Percentiles rank a stretch among this genome's conserved stretches.
phyloP scores from a whole-genome alignment of 2,113 vertebrate genomes.

The Pseudolaguvia tuberculata region DNA sequence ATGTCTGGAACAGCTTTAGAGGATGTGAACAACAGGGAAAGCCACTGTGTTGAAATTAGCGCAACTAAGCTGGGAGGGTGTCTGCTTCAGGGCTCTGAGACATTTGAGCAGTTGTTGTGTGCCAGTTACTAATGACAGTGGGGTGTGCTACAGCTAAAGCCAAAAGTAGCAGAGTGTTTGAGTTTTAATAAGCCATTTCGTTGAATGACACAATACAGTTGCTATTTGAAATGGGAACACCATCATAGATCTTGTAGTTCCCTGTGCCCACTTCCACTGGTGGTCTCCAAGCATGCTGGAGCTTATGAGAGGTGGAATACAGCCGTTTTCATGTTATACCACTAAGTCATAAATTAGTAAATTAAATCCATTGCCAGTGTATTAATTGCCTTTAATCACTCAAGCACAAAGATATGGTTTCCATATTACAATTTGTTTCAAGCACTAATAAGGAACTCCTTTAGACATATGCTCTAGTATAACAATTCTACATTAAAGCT shows the following conservation, averaged over 20 bases:
- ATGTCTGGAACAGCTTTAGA: slow-evolving; percentile 67
- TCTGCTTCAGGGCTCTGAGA: slow-evolving; percentile 48
- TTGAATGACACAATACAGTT: slow-evolving; percentile 55
- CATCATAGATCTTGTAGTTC: slow-evolving; percentile 39
- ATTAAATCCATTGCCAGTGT: slow-evolving; percentile 29
- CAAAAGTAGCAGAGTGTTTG: slow-evolving; percentile 49
- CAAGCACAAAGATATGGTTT: slow-evolving; percentile 17
- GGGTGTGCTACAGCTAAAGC: slow-evolving; percentile 50
- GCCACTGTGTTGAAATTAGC: slow-evolving; percentile 61
- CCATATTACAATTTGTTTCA: neutral
- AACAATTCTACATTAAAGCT: slow-evolving; percentile 23
- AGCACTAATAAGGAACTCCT: slow-evolving; percentile 31
- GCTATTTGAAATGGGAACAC: slow-evolving; percentile 44
- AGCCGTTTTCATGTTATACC: neutral
- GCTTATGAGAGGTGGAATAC: slow-evolving; percentile 26
- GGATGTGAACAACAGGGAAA: slow-evolving; percentile 49
- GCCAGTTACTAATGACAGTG: slow-evolving; percentile 65
- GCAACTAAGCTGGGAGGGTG: slow-evolving; percentile 57
- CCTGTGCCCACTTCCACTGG: slow-evolving; percentile 37
- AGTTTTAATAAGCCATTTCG: slow-evolving; percentile 44
- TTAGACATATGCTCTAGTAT: slow-evolving; percentile 35
- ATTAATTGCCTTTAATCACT: slow-evolving; percentile 28
- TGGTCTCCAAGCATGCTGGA: slow-evolving; percentile 33
- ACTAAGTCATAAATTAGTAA: slow-evolving; percentile 28
- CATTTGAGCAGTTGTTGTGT: slow-evolving; percentile 61